Base-by-base conservation (phyloP, 2,888 invertebrate genomes). In the Sinhomidia bicolor region DNA sequence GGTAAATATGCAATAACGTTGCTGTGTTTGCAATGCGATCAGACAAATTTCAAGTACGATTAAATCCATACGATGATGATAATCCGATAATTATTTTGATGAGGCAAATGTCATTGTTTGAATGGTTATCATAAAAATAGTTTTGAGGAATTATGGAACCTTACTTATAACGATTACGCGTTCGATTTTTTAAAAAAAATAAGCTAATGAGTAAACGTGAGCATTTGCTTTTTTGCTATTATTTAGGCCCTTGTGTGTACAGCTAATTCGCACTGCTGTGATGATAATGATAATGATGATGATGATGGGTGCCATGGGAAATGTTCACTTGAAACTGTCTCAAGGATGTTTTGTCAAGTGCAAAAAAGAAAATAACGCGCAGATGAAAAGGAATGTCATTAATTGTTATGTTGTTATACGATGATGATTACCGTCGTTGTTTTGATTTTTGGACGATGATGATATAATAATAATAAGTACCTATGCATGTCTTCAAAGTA, bases 281-380 rank as follows among this genome's bases (percentile, higher is more conserved):
- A n/a, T n/a, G n/a, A n/a, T n/a, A n/a, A n/a, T n/a, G n/a, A 44
- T 20, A 41, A 36, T 68, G 0, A 0, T 36, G 1, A 68, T 10
- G 68, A 0, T 71, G 20, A 9, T 41, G 17, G 6, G 1, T 41
- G 41, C 17, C 17, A 71, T 71, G 78, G 47, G 78, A 78, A 78
- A 78, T 57, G 20, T 78, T 54, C 78, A 20, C 57, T 57, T 32
- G 74, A 76, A 76, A 76, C 32, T 84, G 76, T 84, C 74, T 84
- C 84, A 84, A 76, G 76, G 76, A 84, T 84, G 32, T 17, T 74
- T 84, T 84, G 76, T 62, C 84, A 84, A 84, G 76, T 76, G 84
- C 82, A 68, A 32, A 51, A 51, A 32, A 68, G 26, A 26, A 47
- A 2, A 12, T 2, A 51, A 12, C 6, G 17, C 0, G 5, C 17